phyloP scores from a whole-genome alignment of 2,113 vertebrate genomes.

The Neodon shergylaensis region DNA sequence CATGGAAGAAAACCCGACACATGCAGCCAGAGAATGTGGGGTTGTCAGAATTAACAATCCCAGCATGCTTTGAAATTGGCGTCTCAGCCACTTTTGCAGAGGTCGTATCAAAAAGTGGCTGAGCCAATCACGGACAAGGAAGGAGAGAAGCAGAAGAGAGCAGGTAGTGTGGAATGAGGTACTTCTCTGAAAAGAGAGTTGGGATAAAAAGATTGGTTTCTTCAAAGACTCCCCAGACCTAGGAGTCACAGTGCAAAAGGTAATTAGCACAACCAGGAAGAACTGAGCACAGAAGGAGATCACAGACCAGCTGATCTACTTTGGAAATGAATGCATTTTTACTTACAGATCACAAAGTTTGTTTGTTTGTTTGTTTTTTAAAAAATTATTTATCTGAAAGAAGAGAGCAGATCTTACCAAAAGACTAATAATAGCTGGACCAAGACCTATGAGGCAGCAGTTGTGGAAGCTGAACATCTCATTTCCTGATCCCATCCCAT shows the following conservation, averaged over 20 bases:
- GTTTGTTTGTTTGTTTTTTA: constrained; percentile 90
- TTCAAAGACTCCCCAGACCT: constrained; percentile 92
- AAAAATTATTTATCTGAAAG: constrained; percentile 89
- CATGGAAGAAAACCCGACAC: constrained; percentile 92
- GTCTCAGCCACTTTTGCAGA: constrained; percentile 90
- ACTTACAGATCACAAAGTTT: constrained; percentile 94
- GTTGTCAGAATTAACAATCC: constrained; percentile 90
- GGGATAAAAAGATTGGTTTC: constrained; percentile 88
- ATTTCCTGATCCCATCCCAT: constrained; percentile 83
- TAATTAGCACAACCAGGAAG: constrained; percentile 91
- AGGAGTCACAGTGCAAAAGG: constrained; percentile 90
- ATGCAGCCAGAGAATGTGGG: constrained; percentile 94
- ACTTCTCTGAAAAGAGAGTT: constrained; percentile 90
- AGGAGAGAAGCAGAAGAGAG: constrained; percentile 90
- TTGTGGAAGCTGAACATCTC: constrained; percentile 82
- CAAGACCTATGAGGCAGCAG: constrained; percentile 83
- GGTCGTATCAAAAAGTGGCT: constrained; percentile 86
- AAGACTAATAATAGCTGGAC: constrained; percentile 85
- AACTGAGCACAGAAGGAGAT: constrained; percentile 92
- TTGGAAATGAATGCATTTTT: constrained; percentile 99
- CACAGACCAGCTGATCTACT: constrained; percentile 93
- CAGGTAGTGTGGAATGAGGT: constrained; percentile 92
- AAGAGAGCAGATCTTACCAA: constrained; percentile 92
- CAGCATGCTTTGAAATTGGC: constrained; percentile 91
- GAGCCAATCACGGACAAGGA: constrained; percentile 91